phyloP scores from a whole-genome alignment of 2,113 vertebrate genomes.

The Oxyura jamaicensis region DNA sequence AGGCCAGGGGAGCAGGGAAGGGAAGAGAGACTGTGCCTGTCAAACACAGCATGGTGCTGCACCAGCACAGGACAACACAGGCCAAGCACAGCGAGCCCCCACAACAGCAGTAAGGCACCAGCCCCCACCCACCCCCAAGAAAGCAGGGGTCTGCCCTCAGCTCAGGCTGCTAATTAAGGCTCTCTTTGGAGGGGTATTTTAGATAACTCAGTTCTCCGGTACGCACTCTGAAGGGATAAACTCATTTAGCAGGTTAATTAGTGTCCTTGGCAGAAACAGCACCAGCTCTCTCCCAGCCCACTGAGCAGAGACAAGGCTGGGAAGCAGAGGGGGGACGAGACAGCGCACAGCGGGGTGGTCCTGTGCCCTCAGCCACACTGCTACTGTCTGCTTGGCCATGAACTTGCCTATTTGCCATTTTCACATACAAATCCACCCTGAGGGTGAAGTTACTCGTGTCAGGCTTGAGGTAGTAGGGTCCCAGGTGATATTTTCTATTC shows the following conservation, averaged over 20 bases:
- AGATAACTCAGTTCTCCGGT: background rate
- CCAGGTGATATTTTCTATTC: accelerated
- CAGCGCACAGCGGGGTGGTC: accelerated
- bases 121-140: accelerated
- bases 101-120: accelerated
- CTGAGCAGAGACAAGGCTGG: accelerated
- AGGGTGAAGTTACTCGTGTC: accelerated
- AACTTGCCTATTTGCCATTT: accelerated
- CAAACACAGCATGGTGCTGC: accelerated
- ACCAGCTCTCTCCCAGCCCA: background rate
- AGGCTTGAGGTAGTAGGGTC: background rate
- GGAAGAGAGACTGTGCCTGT: too few relatives aligned
- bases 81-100: background rate
- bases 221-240: accelerated
- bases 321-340: accelerated
- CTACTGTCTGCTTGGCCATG: accelerated
- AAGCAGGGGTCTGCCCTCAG: background rate
- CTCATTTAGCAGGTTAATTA: conserved; percentile 16
- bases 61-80: too few relatives aligned
- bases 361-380: accelerated
- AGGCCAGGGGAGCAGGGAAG: too few relatives aligned
- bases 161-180: accelerated
- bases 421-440: too few relatives aligned
- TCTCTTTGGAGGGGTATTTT: background rate
- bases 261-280: background rate